These are phyloP conservation scores for Aproaerema taeniolella DNA, from an alignment of 2,888 invertebrate species.

Conservation along the genomic window DNA sequence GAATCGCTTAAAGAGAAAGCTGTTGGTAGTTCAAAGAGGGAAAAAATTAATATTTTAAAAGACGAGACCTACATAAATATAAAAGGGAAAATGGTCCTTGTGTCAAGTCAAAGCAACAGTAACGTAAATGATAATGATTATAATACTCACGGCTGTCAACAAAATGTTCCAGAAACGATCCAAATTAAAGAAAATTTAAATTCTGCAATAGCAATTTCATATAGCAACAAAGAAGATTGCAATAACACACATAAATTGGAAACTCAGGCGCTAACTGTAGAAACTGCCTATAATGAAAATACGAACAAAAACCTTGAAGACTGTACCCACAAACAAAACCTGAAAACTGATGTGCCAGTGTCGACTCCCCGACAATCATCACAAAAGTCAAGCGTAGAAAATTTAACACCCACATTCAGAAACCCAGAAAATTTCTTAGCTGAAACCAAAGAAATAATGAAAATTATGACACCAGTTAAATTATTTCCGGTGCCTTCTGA, in stretches of 20 bases:
- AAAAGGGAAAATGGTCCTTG: neutral
- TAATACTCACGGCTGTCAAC: neutral
- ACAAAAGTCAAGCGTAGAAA: neutral
- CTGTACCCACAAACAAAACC: too few species aligned
- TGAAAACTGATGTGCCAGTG: too few species aligned
- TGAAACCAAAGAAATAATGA: neutral
- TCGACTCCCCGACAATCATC: too few species aligned
- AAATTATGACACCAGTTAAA: neutral
- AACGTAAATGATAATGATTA: too few species aligned
- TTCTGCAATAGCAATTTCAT: too few species aligned
- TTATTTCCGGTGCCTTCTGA: neutral
- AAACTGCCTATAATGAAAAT: too few species aligned
- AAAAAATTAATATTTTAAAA: neutral
- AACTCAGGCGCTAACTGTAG: too few species aligned
- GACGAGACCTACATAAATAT: neutral
- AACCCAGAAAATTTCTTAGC: neutral
- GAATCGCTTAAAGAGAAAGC: neutral
- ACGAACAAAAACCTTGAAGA: too few species aligned
- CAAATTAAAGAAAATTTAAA: neutral
- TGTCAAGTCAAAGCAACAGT: neutral
- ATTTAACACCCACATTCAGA: neutral
- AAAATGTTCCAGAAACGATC: neutral
- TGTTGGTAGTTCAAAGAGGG: neutral
- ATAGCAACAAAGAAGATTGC: too few species aligned
- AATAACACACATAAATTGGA: too few species aligned